Percentiles rank a stretch among this genome's conserved stretches.
Evolutionary conservation across 2,113 vertebrate species (phyloP).

Genomic region (Diglossa brunneiventris): DNA sequence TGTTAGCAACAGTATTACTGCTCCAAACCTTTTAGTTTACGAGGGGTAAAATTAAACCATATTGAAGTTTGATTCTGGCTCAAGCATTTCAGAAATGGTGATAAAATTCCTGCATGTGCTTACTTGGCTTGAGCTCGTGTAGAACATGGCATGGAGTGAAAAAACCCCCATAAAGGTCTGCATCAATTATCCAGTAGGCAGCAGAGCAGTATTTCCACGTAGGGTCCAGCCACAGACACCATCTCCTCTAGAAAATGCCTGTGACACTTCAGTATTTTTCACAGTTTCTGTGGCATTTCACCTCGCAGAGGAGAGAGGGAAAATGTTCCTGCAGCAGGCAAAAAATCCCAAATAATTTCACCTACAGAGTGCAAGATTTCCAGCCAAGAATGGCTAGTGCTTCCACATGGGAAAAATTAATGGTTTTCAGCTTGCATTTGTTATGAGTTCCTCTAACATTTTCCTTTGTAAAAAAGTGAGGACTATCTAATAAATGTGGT

Average conservation of each 20-base stretch:
- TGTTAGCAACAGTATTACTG: neutral
- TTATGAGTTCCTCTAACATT: conserved; percentile 41
- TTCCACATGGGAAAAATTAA: conserved; percentile 61
- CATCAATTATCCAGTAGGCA: neutral
- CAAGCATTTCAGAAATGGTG: neutral
- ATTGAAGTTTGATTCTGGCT: neutral
- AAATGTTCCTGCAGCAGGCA: neutral
- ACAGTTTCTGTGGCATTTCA: neutral
- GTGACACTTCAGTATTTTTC: neutral
- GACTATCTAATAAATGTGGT: conserved; percentile 58
- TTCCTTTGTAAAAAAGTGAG: conserved; percentile 45
- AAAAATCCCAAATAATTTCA: conserved; percentile 11
- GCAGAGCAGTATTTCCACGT: neutral
- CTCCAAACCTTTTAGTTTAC: neutral
- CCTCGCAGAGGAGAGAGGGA: neutral
- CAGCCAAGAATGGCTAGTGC: conserved; percentile 38
- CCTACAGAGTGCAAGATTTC: conserved; percentile 22
- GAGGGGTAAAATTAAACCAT: neutral
- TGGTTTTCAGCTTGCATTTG: conserved; percentile 59
- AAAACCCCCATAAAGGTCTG: neutral
- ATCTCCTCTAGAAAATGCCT: neutral
- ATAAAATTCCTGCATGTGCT: neutral
- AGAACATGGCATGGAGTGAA: neutral
- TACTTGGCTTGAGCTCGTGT: neutral
- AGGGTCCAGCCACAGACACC: neutral